Percentiles rank a stretch among this genome's conserved stretches.
Evolutionary conservation across 2,888 invertebrate genomes (phyloP).

Genomic region (Apodemia duryi): DNA sequence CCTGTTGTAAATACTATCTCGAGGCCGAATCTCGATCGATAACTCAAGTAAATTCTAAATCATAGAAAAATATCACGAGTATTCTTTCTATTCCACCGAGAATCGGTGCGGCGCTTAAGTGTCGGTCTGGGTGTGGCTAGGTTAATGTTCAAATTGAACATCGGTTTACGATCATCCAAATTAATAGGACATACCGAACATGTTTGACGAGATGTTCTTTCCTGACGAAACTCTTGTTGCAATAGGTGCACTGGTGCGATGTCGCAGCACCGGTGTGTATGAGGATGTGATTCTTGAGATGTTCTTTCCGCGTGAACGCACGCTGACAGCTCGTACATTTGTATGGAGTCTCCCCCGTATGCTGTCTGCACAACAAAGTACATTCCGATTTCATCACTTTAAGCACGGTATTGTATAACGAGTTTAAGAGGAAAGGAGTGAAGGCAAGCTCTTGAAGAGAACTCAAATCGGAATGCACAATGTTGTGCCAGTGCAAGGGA

Average conservation of each 20-base stretch:
- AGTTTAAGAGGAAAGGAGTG: background rate
- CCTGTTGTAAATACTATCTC: no score
- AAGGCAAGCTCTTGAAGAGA: slow-evolving; percentile 6
- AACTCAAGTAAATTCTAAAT: no score
- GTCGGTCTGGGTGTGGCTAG: no score
- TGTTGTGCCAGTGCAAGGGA: slow-evolving; percentile 62
- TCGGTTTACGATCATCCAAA: slow-evolving; percentile 16
- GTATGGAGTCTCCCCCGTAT: slow-evolving; percentile 90
- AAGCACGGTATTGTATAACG: background rate
- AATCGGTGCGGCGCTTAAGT: no score
- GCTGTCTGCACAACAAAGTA: slow-evolving; percentile 81
- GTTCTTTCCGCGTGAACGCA: slow-evolving; percentile 87
- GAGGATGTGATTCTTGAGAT: slow-evolving; percentile 91
- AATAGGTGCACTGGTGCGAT: slow-evolving; percentile 83
- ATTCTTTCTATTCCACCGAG: no score
- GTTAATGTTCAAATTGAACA: background rate
- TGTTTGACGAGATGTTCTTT: slow-evolving; percentile 87
- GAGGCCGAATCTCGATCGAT: no score
- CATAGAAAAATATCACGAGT: no score
- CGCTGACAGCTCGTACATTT: slow-evolving; percentile 82
- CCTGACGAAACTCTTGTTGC: slow-evolving; percentile 84
- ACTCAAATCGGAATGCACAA: slow-evolving; percentile 74
- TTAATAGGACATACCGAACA: slow-evolving; percentile 48
- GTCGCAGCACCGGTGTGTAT: slow-evolving; percentile 84
- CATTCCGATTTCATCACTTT: slow-evolving; percentile 62